Evolutionary conservation across 2,113 vertebrate genomes (phyloP).

Genomic region (Circaetus gallicus): DNA sequence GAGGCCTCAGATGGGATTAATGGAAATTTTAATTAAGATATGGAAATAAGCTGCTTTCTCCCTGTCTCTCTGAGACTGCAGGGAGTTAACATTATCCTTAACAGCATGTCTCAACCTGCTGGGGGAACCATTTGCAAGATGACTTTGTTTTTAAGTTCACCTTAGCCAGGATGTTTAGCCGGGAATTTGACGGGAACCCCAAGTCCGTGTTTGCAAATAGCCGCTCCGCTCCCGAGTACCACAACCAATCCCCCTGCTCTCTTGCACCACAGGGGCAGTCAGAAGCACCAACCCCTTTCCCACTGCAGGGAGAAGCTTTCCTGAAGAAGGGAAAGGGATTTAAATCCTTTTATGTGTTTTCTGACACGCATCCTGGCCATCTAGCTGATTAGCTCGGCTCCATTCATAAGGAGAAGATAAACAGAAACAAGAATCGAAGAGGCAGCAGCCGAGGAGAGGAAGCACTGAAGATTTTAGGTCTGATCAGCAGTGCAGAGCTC

Average conservation of each 20-base stretch:
- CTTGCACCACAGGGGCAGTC: rapidly evolving
- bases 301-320: neutral
- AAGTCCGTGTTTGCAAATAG: neutral
- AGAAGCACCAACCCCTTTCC: neutral
- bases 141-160: slow-evolving; percentile 52
- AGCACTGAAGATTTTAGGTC: neutral
- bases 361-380: neutral
- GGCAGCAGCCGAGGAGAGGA: neutral
- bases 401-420: neutral
- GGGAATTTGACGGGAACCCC: neutral
- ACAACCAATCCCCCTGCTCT: neutral
- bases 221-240: neutral
- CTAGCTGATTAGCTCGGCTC: neutral
- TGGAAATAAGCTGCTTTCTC: slow-evolving; percentile 72
- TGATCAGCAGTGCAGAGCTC: neutral
- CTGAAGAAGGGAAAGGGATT: neutral
- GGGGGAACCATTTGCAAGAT: slow-evolving; percentile 38
- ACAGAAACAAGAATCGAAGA: neutral
- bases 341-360: neutral
- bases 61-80: slow-evolving; percentile 51
- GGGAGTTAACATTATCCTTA: slow-evolving; percentile 60
- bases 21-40: slow-evolving; percentile 75
- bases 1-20: slow-evolving; percentile 73
- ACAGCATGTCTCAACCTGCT: slow-evolving; percentile 52
- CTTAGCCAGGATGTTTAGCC: neutral